These are phyloP conservation scores for Pangasius djambal DNA, from an alignment of 2,797 vertebrate genomes.

Conservation along the genomic window DNA sequence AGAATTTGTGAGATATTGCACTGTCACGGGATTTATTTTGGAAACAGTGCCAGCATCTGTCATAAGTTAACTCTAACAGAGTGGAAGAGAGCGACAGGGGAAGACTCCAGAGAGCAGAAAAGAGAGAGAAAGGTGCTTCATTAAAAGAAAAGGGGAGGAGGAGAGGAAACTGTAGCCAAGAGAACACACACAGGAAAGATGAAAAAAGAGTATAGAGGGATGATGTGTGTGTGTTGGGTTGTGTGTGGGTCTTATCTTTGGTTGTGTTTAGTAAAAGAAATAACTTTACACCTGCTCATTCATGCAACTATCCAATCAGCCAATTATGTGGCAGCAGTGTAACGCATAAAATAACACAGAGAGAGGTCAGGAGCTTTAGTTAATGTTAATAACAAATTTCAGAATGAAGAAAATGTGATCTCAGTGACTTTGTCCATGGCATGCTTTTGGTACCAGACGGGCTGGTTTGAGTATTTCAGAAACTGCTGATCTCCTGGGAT, in stretches of 20 bases:
- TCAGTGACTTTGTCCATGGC: not conserved
- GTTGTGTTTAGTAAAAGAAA: not conserved
- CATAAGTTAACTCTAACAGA: conserved; percentile 55
- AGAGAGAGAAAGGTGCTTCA: conserved; percentile 34
- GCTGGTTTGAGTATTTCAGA: not conserved
- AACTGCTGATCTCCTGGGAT: not conserved
- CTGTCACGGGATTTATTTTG: conserved; percentile 56
- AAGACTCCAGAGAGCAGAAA: not conserved
- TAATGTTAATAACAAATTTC: not conserved
- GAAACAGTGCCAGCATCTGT: conserved; percentile 57
- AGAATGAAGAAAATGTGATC: not conserved
- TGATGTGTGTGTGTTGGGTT: not conserved
- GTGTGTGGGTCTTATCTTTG: conserved; percentile 42
- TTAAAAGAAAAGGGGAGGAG: conserved; percentile 43
- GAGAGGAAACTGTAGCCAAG: not conserved
- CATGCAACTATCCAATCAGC: not conserved
- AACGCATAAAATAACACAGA: not conserved
- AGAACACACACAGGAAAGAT: conserved; percentile 3
- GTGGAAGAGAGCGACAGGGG: conserved; percentile 49
- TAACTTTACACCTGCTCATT: not conserved
- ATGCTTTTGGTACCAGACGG: not conserved
- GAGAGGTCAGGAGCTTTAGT: not conserved
- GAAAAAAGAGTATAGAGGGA: conserved; percentile 2
- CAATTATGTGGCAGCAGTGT: not conserved
- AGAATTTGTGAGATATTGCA: conserved; percentile 54